phyloP scores from a whole-genome alignment of 1,140 invertebrate genomes.

The Nymphalis io region DNA sequence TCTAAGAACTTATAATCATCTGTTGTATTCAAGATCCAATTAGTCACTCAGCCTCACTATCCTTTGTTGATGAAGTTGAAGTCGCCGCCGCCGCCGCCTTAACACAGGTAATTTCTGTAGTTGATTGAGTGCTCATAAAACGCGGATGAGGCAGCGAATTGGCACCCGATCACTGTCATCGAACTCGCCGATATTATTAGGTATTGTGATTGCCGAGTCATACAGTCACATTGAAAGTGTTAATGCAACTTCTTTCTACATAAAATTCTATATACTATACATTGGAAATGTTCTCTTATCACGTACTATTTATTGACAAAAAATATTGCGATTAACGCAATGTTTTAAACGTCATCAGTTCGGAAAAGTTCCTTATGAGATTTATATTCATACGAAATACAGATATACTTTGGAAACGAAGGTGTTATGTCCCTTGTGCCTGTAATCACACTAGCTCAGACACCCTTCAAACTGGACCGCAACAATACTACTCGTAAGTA shows the following conservation, averaged over 20 bases:
- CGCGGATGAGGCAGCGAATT: conserved; percentile 39
- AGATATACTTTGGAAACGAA: too few relatives aligned
- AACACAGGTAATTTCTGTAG: conserved; percentile 37
- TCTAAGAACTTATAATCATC: conserved; percentile 24
- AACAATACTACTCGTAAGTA: too few relatives aligned
- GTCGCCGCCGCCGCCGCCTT: conserved; percentile 26
- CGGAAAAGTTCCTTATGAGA: too few relatives aligned
- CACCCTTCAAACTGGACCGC: too few relatives aligned
- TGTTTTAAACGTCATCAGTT: too few relatives aligned
- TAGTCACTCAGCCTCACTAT: conserved; percentile 29
- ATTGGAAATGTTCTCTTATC: neutral
- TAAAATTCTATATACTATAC: neutral
- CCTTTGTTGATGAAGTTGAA: conserved; percentile 40
- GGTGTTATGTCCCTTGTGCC: too few relatives aligned
- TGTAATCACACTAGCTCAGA: too few relatives aligned
- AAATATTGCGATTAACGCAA: too few relatives aligned
- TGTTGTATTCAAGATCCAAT: conserved; percentile 30
- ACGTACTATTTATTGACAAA: too few relatives aligned
- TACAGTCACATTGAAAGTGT: conserved; percentile 4
- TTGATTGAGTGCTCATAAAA: conserved; percentile 50
- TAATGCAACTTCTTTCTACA: neutral
- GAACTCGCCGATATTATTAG: conserved; percentile 31
- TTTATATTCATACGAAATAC: too few relatives aligned
- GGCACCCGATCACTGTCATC: conserved; percentile 41
- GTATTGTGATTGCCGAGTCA: conserved; percentile 27